Evolutionary conservation across 2,113 vertebrate species (phyloP), one percentile per base, ranked within the genome.

Genomic region (Lota lota): DNA sequence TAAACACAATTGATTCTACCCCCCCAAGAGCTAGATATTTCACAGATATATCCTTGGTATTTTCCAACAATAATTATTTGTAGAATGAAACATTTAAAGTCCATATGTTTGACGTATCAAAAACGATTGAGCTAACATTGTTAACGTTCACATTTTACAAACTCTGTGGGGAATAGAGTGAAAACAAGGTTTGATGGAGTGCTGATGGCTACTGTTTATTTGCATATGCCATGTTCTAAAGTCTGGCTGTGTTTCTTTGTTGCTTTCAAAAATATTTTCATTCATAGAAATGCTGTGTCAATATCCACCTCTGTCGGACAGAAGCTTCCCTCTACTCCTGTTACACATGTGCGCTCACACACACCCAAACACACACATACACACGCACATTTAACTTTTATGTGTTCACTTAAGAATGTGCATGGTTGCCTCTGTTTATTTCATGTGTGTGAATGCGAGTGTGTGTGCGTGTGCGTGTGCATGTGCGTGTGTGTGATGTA

Each of bases 251-350:
- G 68, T 74, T 60, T 28, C 17, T 82, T 84, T 86, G 75, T 83
- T 80, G 77, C 76, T 69, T 53, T 57, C 75, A 68, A 84, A 84
- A 88, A 90, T 88, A 87, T 88, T 88, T 88, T 87, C 80, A 75
- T 74, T 87, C 85, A 75, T 77, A 77, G 72, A 81, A 79, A 82
- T 79, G 83, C 74, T 84, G 74, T 84, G 84, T 88, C 85, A 85
- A 87, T 80, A 86, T 85, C 70, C 69, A 68, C 58, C 56, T 69
- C 68, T 33, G 67, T 68, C 69, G 63, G 64, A 65, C 75, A 79
- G 76, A 65, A 74, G 74, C 75, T 69, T 68, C 66, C 60, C 70
- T 65, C 57, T 76, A 68, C 78, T 67, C 16, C 68, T 61, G 76
- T 75, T 67, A 71, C 56, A 57, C 57, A 58, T 14, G 56, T 28